Conservation (phyloP, 2,888 invertebrate genomes). For the Seira musarum region DNA sequence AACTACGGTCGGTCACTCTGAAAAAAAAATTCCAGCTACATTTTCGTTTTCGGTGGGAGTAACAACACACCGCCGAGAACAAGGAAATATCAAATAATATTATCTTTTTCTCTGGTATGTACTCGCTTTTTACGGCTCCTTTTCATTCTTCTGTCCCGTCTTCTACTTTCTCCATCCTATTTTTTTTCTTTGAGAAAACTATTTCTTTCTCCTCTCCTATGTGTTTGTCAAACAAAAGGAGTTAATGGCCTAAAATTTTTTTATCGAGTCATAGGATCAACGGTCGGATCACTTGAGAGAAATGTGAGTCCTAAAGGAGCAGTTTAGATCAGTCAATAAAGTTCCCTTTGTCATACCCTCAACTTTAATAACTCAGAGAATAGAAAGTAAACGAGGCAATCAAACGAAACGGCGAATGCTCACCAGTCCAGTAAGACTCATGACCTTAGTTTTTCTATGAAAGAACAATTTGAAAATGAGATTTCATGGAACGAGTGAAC, state of each 20-base stretch:
- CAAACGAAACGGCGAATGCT: constrained; percentile 41
- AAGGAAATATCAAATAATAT: constrained; percentile 6
- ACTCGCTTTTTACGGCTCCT: constrained; percentile 34
- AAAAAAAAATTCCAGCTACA: background rate
- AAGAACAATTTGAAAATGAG: too few species aligned
- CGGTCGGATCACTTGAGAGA: constrained; percentile 45
- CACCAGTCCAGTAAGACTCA: constrained; percentile 20
- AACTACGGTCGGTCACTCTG: constrained; percentile 45
- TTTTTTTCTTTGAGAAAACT: background rate
- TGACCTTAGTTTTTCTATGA: background rate
- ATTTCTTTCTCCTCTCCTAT: constrained; percentile 4
- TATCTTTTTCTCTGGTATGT: constrained; percentile 14
- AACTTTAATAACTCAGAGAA: constrained; percentile 42
- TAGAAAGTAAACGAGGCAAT: constrained; percentile 45
- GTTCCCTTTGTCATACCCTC: constrained; percentile 42
- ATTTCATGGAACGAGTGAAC: too few species aligned
- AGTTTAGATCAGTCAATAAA: constrained; percentile 51
- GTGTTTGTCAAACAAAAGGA: constrained; percentile 38
- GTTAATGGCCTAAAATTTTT: constrained; percentile 53
- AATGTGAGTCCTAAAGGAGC: constrained; percentile 49
- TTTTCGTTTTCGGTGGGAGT: background rate
- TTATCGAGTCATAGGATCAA: constrained; percentile 54
- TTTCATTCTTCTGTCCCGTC: background rate
- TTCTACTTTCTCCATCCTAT: constrained; percentile 5
- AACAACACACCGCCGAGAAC: constrained; percentile 4